Percentiles rank a stretch among this genome's conserved stretches.
These are phyloP conservation scores for Himalopsyche tibetana DNA, from an alignment of 2,888 invertebrate species.

Conservation along the genomic window DNA sequence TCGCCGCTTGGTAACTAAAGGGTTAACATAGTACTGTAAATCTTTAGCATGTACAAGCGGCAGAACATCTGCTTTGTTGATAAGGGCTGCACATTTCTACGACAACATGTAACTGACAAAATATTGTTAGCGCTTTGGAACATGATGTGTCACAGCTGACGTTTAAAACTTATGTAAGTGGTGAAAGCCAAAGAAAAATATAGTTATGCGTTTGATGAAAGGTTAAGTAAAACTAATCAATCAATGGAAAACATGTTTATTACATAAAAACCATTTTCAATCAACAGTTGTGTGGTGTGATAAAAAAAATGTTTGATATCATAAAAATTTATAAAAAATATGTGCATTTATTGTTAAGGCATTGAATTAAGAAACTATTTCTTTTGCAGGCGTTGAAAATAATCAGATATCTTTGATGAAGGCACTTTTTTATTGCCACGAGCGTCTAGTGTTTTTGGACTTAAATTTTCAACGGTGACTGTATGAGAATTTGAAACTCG, in stretches of 20 bases:
- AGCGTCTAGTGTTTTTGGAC: neutral
- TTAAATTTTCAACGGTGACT: neutral
- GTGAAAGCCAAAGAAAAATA: too few relatives aligned
- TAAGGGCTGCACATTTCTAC: too few relatives aligned
- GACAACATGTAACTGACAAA: too few relatives aligned
- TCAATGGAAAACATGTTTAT: slow-evolving; percentile 13
- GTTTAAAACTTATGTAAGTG: too few relatives aligned
- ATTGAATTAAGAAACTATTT: slow-evolving; percentile 27
- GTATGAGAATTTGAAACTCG: neutral
- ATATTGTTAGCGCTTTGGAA: too few relatives aligned
- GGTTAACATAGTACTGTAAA: too few relatives aligned
- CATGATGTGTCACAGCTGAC: too few relatives aligned
- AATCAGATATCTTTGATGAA: slow-evolving; percentile 62
- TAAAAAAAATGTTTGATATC: neutral
- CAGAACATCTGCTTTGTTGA: too few relatives aligned
- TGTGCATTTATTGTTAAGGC: neutral
- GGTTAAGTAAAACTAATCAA: too few relatives aligned
- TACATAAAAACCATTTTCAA: slow-evolving; percentile 6
- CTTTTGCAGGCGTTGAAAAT: slow-evolving; percentile 61
- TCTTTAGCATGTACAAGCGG: too few relatives aligned
- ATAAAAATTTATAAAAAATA: slow-evolving; percentile 22
- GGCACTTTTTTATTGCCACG: slow-evolving; percentile 45
- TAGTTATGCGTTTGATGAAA: too few relatives aligned
- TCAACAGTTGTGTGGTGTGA: neutral
- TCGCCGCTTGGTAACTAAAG: too few relatives aligned